phyloP scores from a whole-genome alignment of 2,797 vertebrate genomes.

The Pteropus rufus region DNA sequence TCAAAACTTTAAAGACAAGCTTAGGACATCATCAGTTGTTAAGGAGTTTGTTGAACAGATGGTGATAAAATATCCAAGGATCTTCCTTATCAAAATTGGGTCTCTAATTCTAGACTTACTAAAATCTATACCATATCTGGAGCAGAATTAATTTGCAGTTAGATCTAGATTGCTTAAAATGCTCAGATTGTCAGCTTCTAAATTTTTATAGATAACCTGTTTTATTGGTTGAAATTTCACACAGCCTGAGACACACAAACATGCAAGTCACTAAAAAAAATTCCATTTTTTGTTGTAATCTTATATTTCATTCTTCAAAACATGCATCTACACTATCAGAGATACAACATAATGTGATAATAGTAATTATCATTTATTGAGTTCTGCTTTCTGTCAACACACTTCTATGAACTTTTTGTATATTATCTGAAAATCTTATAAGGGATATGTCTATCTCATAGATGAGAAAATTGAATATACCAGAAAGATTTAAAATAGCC shows the following conservation, averaged over 20 bases:
- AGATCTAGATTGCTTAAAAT: neutral
- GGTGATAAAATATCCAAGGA: neutral
- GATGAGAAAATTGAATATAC: neutral
- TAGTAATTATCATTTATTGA: neutral
- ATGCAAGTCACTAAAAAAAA: neutral
- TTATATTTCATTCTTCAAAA: neutral
- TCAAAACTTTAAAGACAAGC: neutral
- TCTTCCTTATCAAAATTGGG: neutral
- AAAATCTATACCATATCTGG: neutral
- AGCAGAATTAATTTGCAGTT: neutral
- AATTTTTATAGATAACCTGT: neutral
- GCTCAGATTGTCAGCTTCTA: neutral
- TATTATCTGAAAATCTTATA: neutral
- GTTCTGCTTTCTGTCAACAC: neutral
- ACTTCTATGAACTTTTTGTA: neutral
- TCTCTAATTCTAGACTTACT: neutral
- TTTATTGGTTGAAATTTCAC: neutral
- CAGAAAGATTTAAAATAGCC: neutral
- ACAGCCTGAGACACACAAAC: neutral
- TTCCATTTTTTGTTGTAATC: neutral
- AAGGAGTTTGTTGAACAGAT: neutral
- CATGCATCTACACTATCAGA: neutral
- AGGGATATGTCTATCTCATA: neutral
- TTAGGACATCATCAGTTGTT: neutral
- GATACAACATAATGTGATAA: neutral